Conservation (phyloP, 1,140 invertebrate species). For the Atta cephalotes region DNA sequence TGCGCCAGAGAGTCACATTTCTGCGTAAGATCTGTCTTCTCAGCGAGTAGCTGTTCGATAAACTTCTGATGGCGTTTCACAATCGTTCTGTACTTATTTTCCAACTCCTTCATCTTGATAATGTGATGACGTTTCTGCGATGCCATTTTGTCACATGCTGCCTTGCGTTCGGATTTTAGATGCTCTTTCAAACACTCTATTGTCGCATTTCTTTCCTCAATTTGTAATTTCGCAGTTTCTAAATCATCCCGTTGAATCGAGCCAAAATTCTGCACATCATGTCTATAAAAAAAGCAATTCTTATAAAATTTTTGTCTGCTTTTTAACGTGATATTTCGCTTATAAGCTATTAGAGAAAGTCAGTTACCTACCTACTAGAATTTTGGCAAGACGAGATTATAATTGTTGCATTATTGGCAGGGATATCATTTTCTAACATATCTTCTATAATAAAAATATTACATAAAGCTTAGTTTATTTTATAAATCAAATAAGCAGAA, state of each 20-base stretch:
- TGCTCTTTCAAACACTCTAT: conserved; percentile 83
- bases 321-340: background rate
- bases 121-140: conserved; percentile 80
- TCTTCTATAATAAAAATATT: conserved; percentile 24
- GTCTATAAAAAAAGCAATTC: background rate
- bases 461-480: background rate
- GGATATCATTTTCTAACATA: background rate
- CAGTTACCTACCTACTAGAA: conserved; percentile 37
- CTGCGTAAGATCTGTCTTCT: conserved; percentile 89
- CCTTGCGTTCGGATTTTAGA: conserved; percentile 82
- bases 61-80: conserved; percentile 90
- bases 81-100: conserved; percentile 89
- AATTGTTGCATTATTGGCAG: background rate
- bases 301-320: background rate
- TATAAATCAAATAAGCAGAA: conserved; percentile 13
- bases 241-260: conserved; percentile 77
- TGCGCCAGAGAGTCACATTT: conserved; percentile 88
- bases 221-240: conserved; percentile 78
- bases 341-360: background rate
- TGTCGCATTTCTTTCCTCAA: conserved; percentile 85
- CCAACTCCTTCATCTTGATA: conserved; percentile 86
- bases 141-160: conserved; percentile 82
- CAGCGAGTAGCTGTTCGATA: conserved; percentile 89
- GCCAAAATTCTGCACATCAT: background rate
- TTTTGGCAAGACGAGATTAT: conserved; percentile 4